A percentile compares a stretch with the other conserved stretches of the same genome.
These are phyloP conservation scores for Cephus runcator DNA, from an alignment of 2,888 invertebrate genomes.

Conservation along the genomic window DNA sequence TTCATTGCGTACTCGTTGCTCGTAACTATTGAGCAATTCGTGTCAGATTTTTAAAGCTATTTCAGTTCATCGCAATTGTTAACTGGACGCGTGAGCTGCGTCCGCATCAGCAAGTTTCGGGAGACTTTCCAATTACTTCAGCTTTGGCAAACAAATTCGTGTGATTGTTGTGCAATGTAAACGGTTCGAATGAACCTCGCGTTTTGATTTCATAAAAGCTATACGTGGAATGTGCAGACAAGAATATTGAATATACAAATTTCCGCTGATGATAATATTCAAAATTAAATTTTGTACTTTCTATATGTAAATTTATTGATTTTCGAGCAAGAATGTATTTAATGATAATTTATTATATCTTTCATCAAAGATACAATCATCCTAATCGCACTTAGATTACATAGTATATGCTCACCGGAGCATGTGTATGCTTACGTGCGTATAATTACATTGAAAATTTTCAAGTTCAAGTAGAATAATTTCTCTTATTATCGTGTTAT, in stretches of 20 bases:
- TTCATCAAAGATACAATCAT: background rate
- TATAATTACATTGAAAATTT: background rate
- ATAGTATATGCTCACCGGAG: background rate
- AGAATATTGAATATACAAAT: background rate
- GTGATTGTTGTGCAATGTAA: background rate
- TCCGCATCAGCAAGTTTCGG: background rate
- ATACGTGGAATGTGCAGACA: background rate
- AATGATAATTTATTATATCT: background rate
- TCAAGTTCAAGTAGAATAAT: background rate
- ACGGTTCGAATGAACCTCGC: background rate
- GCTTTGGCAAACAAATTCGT: background rate
- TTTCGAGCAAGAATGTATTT: background rate
- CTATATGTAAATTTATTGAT: background rate
- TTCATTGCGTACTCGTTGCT: background rate
- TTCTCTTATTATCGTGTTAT: background rate
- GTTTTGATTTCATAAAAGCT: background rate
- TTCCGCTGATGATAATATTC: background rate
- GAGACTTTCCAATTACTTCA: background rate
- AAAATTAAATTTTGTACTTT: background rate
- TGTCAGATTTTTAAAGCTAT: background rate
- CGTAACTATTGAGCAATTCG: background rate
- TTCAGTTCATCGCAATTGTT: background rate
- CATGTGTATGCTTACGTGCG: background rate
- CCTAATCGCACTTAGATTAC: background rate
- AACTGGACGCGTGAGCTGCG: background rate